Base-by-base conservation (phyloP, 2,888 invertebrate genomes). In the Tetheella fluctuosa region DNA sequence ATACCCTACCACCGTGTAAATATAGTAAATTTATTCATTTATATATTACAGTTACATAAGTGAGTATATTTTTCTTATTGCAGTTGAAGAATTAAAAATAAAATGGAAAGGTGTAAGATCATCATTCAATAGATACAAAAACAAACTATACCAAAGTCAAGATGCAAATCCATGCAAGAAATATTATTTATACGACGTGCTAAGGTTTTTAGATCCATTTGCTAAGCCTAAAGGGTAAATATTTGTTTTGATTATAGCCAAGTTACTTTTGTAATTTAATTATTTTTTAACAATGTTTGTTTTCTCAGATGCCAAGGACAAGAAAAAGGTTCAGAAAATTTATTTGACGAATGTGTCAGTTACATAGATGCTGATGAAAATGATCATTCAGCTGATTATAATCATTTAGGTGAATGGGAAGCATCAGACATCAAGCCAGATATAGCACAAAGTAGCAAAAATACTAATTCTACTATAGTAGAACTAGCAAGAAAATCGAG, bases 71-170 rank as follows among this genome's bases (percentile, higher is more conserved):
- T 54, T 20, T 53, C 54, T 59, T 62, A n/a, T 79, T 80, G 23
- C 70, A 83, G 82, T 77, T 63, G 77, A 78, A 13, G 83, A 82
- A 64, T 56, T 81, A 15, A 84, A 79, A 64, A 23, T 59, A 1
- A 83, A 78, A 64, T 84, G 84, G 84, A 84, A 83, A 65, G 81
- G 82, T 0, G 74, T 84, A 59, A 66, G 82, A 13, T 81, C 82
- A 1, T 83, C 83, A 1, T 83, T 70, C 55, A 73, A 67, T 25
- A 69, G 84, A 73, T 84, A 77, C 37, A 80, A 76, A 66, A 68
- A 69, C 39, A 81, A 72, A 69, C 42, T 76, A 7, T 56, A 61
- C 17, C 54, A 63, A 7, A 63, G 61, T 53, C 55, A 34, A 17
- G 62, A 59, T 58, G 54, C 60, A 12, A 69, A 70, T 20, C 28